Percentiles rank a stretch among this genome's conserved stretches.
Evolutionary conservation across 2,888 invertebrate species (phyloP).

Genomic region (Eupithecia tripunctaria): DNA sequence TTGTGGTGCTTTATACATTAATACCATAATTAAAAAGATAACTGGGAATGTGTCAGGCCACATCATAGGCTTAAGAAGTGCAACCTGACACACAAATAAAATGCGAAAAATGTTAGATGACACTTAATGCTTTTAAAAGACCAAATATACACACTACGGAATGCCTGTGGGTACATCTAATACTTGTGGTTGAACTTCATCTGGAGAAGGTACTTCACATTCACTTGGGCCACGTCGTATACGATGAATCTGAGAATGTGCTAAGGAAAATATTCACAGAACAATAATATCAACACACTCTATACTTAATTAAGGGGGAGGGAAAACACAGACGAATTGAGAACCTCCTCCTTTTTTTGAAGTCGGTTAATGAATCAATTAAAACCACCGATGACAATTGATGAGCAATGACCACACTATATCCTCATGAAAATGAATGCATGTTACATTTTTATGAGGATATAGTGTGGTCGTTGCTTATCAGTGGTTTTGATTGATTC

Average conservation of each 20-base stretch:
- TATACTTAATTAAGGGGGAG: too few relatives aligned
- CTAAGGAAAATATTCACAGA: slow-evolving; percentile 56
- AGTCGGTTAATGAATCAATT: too few relatives aligned
- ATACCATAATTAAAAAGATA: background rate
- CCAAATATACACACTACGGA: slow-evolving; percentile 3
- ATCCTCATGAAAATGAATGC: background rate
- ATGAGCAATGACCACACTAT: background rate
- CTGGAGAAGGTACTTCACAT: slow-evolving; percentile 94
- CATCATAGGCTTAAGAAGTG: background rate
- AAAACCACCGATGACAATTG: too few relatives aligned
- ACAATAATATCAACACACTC: background rate
- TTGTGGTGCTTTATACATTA: background rate
- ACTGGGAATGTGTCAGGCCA: background rate
- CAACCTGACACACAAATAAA: background rate
- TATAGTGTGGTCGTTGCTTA: too few relatives aligned
- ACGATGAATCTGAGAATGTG: slow-evolving; percentile 89
- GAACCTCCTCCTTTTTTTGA: too few relatives aligned
- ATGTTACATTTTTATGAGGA: too few relatives aligned
- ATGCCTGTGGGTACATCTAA: slow-evolving; percentile 49
- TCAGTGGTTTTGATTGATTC: too few relatives aligned
- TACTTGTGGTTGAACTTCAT: slow-evolving; percentile 93
- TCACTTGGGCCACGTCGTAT: slow-evolving; percentile 97
- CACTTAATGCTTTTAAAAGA: background rate
- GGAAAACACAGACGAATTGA: too few relatives aligned
- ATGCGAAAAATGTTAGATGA: background rate